Evolutionary conservation across 1,140 invertebrate species (phyloP), one percentile per base, ranked within the genome.

Genomic region (Pteromalus puparum): DNA sequence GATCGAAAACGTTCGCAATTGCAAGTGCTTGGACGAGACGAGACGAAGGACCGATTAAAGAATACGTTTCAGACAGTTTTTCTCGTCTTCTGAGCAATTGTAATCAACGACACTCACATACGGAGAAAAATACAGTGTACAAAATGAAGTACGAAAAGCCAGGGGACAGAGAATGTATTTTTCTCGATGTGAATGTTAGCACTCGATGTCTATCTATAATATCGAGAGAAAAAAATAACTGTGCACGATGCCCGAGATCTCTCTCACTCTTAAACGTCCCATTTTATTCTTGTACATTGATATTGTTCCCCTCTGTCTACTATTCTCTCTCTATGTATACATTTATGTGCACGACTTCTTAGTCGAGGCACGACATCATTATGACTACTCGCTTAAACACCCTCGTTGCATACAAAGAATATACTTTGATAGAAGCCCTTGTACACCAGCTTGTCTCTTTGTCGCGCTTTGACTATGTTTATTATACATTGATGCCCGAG

Each of bases 301-400:
- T 65, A 79, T 78, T 79, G 26, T 73, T 73, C 46, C 68, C n/a
- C 61, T 83, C 7, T 34, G 9, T 61, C 18, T 72, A 48, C 34
- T 13, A 67, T 42, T 70, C 48, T 53, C 21, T 61, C 13, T 30
- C 73, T 30, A 38, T 75, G 72, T 81, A 80, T 78, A 73, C 85
- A 80, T 83, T 79, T 85, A 82, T 85, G 77, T 82, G 83, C 84
- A 87, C 34, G 81, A 85, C 34, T 86, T 68, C 24, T 48, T 84
- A 85, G 67, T 83, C 75, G 53, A 87, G 83, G 77, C 82, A 84
- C 74, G 68, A 74, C 72, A 85, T 38, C 18, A 85, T 70, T 85
- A 72, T 15, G 53, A 83, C 38, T 78, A 75, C 65, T 81, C 46
- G 68, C 79, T 84, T 81, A 67, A 46, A 84, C 61, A 77, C 78